Conservation (phyloP, 2,797 vertebrate species). For the Tympanoctomys barrerae region DNA sequence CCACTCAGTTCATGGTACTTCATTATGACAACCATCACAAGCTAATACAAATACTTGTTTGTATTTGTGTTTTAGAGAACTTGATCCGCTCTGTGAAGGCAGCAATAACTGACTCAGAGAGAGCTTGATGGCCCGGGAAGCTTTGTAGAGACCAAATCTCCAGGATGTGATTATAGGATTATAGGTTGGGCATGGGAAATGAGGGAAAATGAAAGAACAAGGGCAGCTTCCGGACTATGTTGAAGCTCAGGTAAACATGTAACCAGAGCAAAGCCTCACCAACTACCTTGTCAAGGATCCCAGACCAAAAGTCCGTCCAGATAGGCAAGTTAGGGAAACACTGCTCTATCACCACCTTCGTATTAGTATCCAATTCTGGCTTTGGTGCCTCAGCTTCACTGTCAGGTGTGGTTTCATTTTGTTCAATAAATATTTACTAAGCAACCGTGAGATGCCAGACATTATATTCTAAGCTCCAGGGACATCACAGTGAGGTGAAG, state of each 20-base stretch:
- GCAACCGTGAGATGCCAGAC: neutral
- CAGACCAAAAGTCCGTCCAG: neutral
- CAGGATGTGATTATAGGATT: neutral
- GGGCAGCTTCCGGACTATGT: neutral
- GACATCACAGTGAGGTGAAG: neutral
- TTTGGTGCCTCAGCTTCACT: neutral
- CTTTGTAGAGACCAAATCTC: neutral
- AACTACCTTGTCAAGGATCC: neutral
- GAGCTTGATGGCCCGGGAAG: neutral
- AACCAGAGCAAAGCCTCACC: neutral
- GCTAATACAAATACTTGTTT: neutral
- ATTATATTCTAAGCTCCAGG: neutral
- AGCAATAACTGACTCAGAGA: neutral
- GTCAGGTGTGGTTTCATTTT: neutral
- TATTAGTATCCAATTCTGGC: neutral
- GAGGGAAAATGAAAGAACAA: neutral
- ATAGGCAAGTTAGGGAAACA: neutral
- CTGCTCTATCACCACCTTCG: too few species aligned
- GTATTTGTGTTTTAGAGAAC: constrained; percentile 18
- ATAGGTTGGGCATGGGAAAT: neutral
- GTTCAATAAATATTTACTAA: neutral
- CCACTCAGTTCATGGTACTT: neutral
- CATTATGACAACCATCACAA: neutral
- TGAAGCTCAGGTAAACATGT: neutral
- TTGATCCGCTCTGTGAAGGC: neutral